Conservation (phyloP, 2,797 vertebrate genomes). For the Streptopelia turtur region DNA sequence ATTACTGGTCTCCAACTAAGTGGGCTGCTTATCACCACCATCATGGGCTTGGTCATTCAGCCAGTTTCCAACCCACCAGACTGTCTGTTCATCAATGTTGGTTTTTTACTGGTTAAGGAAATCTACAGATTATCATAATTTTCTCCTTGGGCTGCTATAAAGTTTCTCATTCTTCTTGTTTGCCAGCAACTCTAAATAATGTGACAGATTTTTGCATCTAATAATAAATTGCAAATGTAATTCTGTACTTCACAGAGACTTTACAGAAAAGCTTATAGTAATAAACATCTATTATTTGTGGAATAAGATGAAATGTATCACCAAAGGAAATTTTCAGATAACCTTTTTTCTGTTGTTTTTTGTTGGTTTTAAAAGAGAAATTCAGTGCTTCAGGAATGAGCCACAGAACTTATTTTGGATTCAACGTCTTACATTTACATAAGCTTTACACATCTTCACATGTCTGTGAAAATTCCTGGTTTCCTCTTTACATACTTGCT, state of each 20-base stretch:
- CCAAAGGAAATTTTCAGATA: background rate
- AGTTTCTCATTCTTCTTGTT: background rate
- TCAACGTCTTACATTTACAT: background rate
- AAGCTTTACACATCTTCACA: background rate
- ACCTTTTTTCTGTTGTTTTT: background rate
- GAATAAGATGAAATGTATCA: background rate
- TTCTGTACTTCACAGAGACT: background rate
- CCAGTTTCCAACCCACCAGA: background rate
- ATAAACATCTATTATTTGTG: background rate
- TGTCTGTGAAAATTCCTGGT: background rate
- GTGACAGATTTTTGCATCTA: background rate
- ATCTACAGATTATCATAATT: background rate
- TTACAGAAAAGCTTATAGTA: background rate
- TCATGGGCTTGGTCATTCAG: background rate
- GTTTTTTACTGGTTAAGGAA: background rate
- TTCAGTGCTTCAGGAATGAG: background rate
- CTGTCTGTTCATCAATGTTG: background rate
- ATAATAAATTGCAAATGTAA: background rate
- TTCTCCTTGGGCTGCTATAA: background rate
- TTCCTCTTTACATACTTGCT: background rate
- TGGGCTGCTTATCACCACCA: background rate
- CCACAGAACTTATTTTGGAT: background rate
- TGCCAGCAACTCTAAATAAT: background rate
- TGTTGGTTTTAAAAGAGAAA: background rate
- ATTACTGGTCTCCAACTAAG: background rate